These are phyloP conservation scores for Trichogramma dendrolimi DNA, from an alignment of 2,888 invertebrate genomes.

Conservation along the genomic window DNA sequence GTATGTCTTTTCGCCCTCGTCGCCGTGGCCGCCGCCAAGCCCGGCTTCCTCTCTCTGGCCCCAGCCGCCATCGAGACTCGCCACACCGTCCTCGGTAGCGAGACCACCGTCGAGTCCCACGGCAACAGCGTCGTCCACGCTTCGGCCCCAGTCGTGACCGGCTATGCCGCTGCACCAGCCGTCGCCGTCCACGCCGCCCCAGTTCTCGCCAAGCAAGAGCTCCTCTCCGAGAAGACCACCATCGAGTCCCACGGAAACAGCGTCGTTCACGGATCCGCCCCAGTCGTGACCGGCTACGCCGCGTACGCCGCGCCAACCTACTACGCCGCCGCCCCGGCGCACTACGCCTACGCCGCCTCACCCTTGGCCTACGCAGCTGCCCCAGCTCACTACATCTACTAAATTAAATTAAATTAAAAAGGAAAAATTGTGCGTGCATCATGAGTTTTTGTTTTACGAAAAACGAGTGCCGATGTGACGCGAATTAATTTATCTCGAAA, in stretches of 20 bases:
- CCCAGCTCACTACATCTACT: not conserved
- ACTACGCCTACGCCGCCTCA: constrained; percentile 2
- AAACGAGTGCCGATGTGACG: no score
- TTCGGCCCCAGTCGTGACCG: constrained; percentile 48
- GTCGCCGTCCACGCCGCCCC: constrained; percentile 36
- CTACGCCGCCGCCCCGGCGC: constrained; percentile 4
- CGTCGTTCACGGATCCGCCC: constrained; percentile 26
- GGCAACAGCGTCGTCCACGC: constrained; percentile 50
- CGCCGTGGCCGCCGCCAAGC: constrained; percentile 6
- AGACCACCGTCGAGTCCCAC: constrained; percentile 42
- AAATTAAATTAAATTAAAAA: no score
- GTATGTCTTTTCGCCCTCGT: no score
- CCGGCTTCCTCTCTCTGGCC: constrained; percentile 4
- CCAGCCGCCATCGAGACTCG: constrained; percentile 2
- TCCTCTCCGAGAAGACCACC: constrained; percentile 34
- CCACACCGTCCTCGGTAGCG: constrained; percentile 35
- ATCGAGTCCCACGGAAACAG: constrained; percentile 38
- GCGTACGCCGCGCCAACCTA: not conserved
- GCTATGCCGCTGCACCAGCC: constrained; percentile 40
- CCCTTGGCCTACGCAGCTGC: not conserved
- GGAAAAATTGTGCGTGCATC: no score
- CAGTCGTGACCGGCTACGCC: not conserved
- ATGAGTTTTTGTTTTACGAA: no score
- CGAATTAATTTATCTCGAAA: no score
- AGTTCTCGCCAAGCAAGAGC: constrained; percentile 27